Percentiles rank a stretch among this genome's conserved stretches.
Conservation (phyloP, 2,888 invertebrate species). For the Scaptomyza cyrtandrae region DNA sequence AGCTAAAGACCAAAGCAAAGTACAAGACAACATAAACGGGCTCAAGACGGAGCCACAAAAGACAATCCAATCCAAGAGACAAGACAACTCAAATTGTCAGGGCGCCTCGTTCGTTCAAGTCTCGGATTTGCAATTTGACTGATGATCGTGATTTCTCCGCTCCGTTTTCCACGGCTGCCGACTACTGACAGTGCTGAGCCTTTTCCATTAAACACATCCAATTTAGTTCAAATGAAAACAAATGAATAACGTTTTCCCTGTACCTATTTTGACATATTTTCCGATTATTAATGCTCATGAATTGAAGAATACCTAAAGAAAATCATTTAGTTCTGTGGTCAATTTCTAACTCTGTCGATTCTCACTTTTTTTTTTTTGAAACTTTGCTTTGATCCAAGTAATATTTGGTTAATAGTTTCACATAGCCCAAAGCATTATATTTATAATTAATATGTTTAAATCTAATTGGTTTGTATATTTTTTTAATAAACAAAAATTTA, state of each 20-base stretch:
- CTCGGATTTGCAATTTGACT: constrained; percentile 80
- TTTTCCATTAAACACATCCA: constrained; percentile 1
- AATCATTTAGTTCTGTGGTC: too few species aligned
- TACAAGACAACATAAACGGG: constrained; percentile 18
- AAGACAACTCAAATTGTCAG: constrained; percentile 74
- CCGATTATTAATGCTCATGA: too few species aligned
- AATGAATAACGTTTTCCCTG: not conserved
- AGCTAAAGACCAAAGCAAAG: not conserved
- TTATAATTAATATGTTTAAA: too few species aligned
- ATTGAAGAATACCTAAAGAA: too few species aligned
- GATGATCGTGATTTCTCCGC: constrained; percentile 82
- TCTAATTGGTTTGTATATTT: too few species aligned
- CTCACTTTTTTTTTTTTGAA: too few species aligned
- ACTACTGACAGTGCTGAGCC: constrained; percentile 15
- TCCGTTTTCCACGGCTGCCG: constrained; percentile 5
- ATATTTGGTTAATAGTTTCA: too few species aligned
- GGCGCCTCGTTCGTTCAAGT: constrained; percentile 58
- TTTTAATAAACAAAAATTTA: too few species aligned
- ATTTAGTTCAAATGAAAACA: not conserved
- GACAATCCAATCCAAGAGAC: constrained; percentile 39
- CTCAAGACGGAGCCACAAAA: constrained; percentile 35
- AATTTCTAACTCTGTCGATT: too few species aligned
- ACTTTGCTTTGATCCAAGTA: too few species aligned
- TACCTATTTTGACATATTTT: not conserved
- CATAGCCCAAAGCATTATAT: too few species aligned